Base-by-base conservation (phyloP, 35 echinoderm and acorn worm genomes). In the Patiria miniata region DNA sequence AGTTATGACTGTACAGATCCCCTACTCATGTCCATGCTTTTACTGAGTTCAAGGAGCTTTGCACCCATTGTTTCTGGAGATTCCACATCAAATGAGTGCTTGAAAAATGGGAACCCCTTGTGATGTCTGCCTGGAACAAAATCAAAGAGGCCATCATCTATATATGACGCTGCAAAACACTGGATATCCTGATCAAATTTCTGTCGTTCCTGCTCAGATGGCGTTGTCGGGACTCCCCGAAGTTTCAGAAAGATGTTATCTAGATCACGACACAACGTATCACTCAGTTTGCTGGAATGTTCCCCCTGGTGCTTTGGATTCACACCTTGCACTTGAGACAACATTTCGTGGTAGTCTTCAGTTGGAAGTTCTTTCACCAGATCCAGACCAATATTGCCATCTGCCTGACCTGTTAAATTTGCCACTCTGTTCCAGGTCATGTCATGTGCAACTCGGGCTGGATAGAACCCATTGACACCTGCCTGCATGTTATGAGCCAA, bases 331-430 rank as follows among this genome's bases (percentile, higher is more conserved):
- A 57, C 5, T 5, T 36, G 30, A 37, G 32, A 12, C 5, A 85
- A 19, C 53, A 85, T 85, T 85, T 68, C 83, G 39, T 54, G 15
- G 36, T 83, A 83, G 33, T 83, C 81, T 14, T 37, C 2, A 22
- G 3, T 84, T 8, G 60, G 50, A 17, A 29, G n/a, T n/a, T n/a
- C n/a, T n/a, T n/a, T n/a, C n/a, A n/a, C n/a, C n/a, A n/a, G n/a
- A n/a, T n/a, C n/a, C n/a, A n/a, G n/a, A n/a, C n/a, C n/a, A n/a
- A n/a, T n/a, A n/a, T n/a, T n/a, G n/a, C n/a, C n/a, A n/a, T n/a
- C n/a, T n/a, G n/a, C n/a, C n/a, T n/a, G n/a, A n/a, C n/a, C n/a
- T n/a, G n/a, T n/a, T n/a, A n/a, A n/a, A n/a, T n/a, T n/a, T n/a
- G n/a, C n/a, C n/a, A n/a, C n/a, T n/a, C n/a, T n/a, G n/a, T n/a